Base-by-base conservation (phyloP, 2,888 invertebrate genomes). In the Conchocele bisecta region DNA sequence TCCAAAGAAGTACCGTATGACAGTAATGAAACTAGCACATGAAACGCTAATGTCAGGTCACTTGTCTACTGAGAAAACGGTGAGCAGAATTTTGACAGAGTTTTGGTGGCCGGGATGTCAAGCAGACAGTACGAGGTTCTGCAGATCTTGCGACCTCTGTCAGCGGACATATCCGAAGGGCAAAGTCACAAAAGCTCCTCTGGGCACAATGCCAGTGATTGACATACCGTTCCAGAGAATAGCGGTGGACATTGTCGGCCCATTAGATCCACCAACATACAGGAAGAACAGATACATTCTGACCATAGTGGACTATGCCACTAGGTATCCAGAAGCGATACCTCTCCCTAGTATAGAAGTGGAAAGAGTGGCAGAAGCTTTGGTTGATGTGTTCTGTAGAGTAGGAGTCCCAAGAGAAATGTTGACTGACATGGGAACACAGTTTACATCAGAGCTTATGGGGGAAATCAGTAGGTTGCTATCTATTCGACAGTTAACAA, bases 201-300 rank as follows among this genome's bases (percentile, higher is more conserved):
- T 82, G 9, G 68, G 59, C 9, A 17, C 61, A 11, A 75, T 80
- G 67, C 75, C 81, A 17, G 15, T 75, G 1, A 75, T 81, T 29
- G 79, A 79, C 22, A 61, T 57, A 13, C 75, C 75, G n/a, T 80
- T 78, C n/a, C 44, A 57, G 28, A 24, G 76, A 15, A 56, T 75
- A 7, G 72, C 75, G 4, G 54, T 77, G n/a, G 78, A 81, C 37
- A n/a, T 71, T 2, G 53, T 83, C 4, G 79, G 83, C 3, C 83
- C 79, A 1, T 58, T 79, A 0, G 22, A 17, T 17, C 74, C 77
- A 24, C 42, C 54, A n/a, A 66, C 71, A 0, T 69, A 74, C 2
- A 60, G 46, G n/a, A 71, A 72, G 6, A 61, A 83, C 24, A 44
- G 75, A 24, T 83, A 75, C 56, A 77, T 80, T 11, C 39, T 82